phyloP scores from a whole-genome alignment of 2,113 vertebrate species.

The Corvus hawaiiensis region DNA sequence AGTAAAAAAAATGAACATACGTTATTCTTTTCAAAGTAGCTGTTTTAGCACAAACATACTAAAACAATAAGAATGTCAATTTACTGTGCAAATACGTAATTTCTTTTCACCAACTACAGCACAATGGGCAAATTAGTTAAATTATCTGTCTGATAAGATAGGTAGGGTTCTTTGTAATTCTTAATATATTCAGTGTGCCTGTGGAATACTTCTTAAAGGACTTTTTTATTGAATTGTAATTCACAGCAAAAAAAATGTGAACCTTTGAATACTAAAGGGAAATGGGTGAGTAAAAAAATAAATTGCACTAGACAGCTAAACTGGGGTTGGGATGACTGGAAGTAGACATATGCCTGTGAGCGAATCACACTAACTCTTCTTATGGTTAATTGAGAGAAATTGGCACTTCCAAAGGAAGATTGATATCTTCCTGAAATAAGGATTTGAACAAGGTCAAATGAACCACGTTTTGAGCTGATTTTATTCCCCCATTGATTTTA shows the following conservation, averaged over 20 bases:
- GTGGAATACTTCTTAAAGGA: background rate
- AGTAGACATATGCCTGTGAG: background rate
- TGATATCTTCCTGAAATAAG: background rate
- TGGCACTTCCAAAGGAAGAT: background rate
- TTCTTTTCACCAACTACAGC: background rate
- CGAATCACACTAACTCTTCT: background rate
- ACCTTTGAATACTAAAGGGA: background rate
- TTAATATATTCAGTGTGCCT: background rate
- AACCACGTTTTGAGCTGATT: background rate
- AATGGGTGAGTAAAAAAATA: background rate
- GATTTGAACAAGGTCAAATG: background rate
- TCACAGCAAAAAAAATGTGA: background rate
- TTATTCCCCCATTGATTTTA: background rate
- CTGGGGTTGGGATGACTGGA: background rate
- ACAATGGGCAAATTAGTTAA: background rate
- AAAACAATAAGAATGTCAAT: background rate
- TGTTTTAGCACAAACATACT: background rate
- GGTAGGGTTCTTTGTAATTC: background rate
- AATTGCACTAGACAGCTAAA: background rate
- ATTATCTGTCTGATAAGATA: background rate
- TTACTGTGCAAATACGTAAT: background rate
- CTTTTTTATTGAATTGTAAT: background rate
- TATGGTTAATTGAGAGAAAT: conserved; percentile 8
- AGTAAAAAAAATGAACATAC: background rate
- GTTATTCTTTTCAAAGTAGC: background rate